Evolutionary conservation across 2,888 invertebrate genomes (phyloP).

Genomic region (Sminthurinus aureus): DNA sequence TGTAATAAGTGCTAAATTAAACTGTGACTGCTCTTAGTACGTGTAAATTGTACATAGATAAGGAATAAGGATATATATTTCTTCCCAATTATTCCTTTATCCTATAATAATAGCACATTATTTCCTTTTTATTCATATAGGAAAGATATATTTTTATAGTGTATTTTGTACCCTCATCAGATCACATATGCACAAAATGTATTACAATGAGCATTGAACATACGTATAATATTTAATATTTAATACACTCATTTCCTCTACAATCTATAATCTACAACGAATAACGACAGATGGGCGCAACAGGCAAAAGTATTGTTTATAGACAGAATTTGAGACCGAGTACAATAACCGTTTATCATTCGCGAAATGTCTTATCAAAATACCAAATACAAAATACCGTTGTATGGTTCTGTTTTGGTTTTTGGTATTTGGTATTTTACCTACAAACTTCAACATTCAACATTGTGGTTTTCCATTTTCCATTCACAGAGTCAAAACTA

Average conservation of each 20-base stretch:
- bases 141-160: too few relatives aligned
- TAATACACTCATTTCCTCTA: too few relatives aligned
- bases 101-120: background rate
- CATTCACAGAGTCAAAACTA: background rate
- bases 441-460: background rate
- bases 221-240: too few relatives aligned
- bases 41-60: too few relatives aligned
- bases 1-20: too few relatives aligned
- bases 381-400: background rate
- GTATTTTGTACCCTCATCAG: background rate
- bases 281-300: background rate
- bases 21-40: too few relatives aligned
- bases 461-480: background rate
- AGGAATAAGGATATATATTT: background rate
- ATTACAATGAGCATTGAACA: too few relatives aligned
- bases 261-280: too few relatives aligned
- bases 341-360: background rate
- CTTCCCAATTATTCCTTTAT: background rate
- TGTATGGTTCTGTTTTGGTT: background rate
- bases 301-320: background rate
- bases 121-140: background rate
- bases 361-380: background rate
- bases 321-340: background rate
- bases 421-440: background rate
- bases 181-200: background rate